These are phyloP conservation scores for Campylorhamphus procurvoides DNA, from an alignment of 2,113 vertebrate genomes.

Conservation along the genomic window DNA sequence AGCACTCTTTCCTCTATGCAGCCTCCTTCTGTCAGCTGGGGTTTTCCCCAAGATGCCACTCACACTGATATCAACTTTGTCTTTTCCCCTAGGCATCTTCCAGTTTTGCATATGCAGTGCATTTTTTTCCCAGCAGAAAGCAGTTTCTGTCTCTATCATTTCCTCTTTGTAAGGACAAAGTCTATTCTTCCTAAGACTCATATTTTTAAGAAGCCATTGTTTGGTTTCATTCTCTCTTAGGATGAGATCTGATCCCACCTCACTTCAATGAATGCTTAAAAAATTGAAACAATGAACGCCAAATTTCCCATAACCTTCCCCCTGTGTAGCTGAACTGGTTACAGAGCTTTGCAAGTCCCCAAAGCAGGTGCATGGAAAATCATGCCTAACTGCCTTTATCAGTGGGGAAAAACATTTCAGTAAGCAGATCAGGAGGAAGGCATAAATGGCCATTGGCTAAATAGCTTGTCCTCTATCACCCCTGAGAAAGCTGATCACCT, in stretches of 20 bases:
- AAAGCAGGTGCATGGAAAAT: constrained; percentile 45
- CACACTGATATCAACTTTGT: constrained; percentile 59
- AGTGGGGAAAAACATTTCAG: not conserved
- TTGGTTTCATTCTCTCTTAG: not conserved
- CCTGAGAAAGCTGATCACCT: not conserved
- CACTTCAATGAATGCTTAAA: not conserved
- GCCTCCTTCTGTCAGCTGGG: constrained; percentile 67
- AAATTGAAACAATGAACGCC: not conserved
- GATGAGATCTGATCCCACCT: not conserved
- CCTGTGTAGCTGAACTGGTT: not conserved
- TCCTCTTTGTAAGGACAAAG: not conserved
- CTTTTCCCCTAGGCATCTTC: constrained; percentile 57
- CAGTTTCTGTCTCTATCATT: not conserved
- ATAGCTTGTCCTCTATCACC: not conserved
- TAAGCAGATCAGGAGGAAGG: not conserved
- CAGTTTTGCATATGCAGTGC: constrained; percentile 42
- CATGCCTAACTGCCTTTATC: not conserved
- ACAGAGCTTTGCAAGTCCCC: not conserved
- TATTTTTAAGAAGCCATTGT: not conserved
- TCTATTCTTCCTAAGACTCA: not conserved
- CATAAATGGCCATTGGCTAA: not conserved
- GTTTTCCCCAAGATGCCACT: constrained; percentile 71
- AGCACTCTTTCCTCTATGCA: constrained; percentile 48
- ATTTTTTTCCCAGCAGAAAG: constrained; percentile 35
- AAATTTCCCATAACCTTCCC: not conserved